Evolutionary conservation across 2,888 invertebrate genomes (phyloP).

Genomic region (Spilarctia lutea): DNA sequence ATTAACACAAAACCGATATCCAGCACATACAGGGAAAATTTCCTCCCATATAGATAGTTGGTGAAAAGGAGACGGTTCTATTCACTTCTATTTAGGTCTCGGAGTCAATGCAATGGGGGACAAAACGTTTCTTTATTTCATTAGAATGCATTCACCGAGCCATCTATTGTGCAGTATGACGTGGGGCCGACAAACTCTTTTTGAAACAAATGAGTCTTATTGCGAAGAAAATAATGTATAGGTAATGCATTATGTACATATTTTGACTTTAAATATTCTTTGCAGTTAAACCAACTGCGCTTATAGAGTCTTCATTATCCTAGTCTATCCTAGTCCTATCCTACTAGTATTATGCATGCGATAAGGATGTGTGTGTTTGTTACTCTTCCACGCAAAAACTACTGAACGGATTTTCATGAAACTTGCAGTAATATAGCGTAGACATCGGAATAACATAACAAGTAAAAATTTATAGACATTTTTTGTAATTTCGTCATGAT

Average conservation of each 20-base stretch:
- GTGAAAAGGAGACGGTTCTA: slow-evolving; percentile 37
- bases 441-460: too few species aligned
- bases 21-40: slow-evolving; percentile 26
- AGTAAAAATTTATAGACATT: too few species aligned
- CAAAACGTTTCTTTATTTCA: slow-evolving; percentile 79
- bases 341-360: too few species aligned
- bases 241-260: slow-evolving; percentile 25
- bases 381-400: too few species aligned
- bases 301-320: not conserved
- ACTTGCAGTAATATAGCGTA: too few species aligned
- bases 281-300: not conserved
- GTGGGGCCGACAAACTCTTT: slow-evolving; percentile 44
- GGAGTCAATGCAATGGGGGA: slow-evolving; percentile 63
- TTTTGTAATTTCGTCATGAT: too few species aligned
- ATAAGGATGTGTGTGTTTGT: too few species aligned
- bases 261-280: not conserved
- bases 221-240: slow-evolving; percentile 52
- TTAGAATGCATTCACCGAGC: slow-evolving; percentile 71
- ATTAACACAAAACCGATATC: not conserved
- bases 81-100: slow-evolving; percentile 67
- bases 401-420: too few species aligned
- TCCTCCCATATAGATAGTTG: slow-evolving; percentile 48
- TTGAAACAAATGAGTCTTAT: slow-evolving; percentile 61
- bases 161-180: slow-evolving; percentile 59
- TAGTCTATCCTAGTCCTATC: too few species aligned